Evolutionary conservation across 2,797 vertebrate species (phyloP), one percentile per base, ranked within the genome.

Genomic region (Propithecus deckenii): DNA sequence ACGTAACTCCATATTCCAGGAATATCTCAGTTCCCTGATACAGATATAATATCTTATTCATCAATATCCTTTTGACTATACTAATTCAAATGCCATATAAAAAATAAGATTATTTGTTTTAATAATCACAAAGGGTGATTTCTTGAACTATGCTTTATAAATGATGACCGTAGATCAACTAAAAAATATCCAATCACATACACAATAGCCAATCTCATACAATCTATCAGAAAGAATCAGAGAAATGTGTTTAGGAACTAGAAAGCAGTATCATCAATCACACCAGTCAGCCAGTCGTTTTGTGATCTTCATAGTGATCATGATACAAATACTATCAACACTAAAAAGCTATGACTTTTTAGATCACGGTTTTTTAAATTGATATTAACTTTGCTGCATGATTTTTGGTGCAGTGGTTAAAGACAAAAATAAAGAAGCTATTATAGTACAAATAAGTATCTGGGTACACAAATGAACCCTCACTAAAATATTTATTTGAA

Each of bases 401-500:
- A 86, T 38, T 90, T 96, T 91, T 93, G 61, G 6, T 78, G 10
- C 48, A 92, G 4, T 85, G 32, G 48, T 59, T 91, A 95, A 86
- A 89, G 89, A 94, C 41, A 96, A 91, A 97, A 95, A 69, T 20
- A 89, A 65, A 94, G n/a, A 96, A 50, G 18, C 30, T 92, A 95
- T 93, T 95, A 95, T 50, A 46, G 50, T 93, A 92, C 72, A 94
- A 95, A 95, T 88, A 96, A 95, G 88, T 84, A 91, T 95, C 86
- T 96, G 65, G 1, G 38, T 89, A 8, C 86, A 86, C 63, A 91
- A 97, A 96, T 96, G 74, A 97, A 94, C 88, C 43, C 32, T 87
- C 80, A 93, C 67, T 97, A 93, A 97, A 96, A 94, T 97, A 97
- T 97, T 97, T 98, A 95, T 97, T 96, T 94, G 79, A 85, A 95